Percentiles rank a stretch among this genome's conserved stretches.
phyloP scores from a whole-genome alignment of 2,888 invertebrate genomes.

The Pimpla rufipes region DNA sequence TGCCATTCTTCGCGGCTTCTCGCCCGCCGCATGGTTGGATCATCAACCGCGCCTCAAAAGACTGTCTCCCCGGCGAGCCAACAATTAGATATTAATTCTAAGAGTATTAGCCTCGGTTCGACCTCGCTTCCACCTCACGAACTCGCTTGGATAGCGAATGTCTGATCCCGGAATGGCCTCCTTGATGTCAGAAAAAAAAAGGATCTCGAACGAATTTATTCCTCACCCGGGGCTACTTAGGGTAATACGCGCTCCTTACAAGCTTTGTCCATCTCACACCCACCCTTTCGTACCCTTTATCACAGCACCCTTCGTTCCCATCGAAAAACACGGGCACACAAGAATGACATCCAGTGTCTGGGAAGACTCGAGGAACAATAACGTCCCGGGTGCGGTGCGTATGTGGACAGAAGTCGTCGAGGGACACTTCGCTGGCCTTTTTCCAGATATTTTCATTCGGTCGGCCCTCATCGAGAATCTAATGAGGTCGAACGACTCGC shows the following conservation, averaged over 20 bases:
- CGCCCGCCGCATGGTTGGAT: constrained; percentile 58
- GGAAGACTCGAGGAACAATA: constrained; percentile 33
- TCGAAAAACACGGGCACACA: constrained; percentile 4
- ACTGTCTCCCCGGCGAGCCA: constrained; percentile 63
- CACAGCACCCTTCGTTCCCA: constrained; percentile 29
- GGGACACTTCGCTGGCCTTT: constrained; percentile 55
- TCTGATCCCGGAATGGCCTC: background rate
- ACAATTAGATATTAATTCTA: constrained; percentile 82
- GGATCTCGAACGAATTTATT: constrained; percentile 55
- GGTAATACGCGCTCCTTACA: constrained; percentile 35
- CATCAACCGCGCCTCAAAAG: constrained; percentile 24
- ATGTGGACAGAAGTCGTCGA: constrained; percentile 16
- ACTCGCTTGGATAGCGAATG: constrained; percentile 21
- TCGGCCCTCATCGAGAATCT: constrained; percentile 67
- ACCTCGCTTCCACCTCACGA: constrained; percentile 33
- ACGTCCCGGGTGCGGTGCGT: background rate
- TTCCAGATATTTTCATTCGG: constrained; percentile 63
- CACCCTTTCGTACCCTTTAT: constrained; percentile 40
- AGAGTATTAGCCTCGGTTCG: constrained; percentile 61
- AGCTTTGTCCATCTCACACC: constrained; percentile 57
- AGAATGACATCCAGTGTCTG: background rate
- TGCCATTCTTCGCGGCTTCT: constrained; percentile 76
- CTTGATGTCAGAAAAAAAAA: constrained; percentile 10
- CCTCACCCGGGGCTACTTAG: constrained; percentile 34
- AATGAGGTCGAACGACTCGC: constrained; percentile 72